Percentiles rank a stretch among this genome's conserved stretches.
Evolutionary conservation across 2,888 invertebrate genomes (phyloP).

Genomic region (Patella ulyssiponensis): DNA sequence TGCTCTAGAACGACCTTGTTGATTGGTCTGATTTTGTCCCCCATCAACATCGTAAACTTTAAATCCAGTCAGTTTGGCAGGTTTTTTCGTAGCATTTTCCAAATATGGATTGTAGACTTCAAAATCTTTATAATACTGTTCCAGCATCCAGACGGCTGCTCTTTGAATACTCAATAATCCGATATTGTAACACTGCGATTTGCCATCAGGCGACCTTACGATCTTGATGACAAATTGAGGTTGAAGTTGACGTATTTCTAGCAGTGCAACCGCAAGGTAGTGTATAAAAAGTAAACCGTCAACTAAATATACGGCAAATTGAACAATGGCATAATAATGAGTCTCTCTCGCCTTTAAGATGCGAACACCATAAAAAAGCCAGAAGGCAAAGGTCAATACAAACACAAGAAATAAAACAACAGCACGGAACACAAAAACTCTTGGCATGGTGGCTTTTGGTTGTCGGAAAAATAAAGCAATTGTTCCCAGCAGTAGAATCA

Average conservation of each 20-base stretch:
- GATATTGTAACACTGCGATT: slow-evolving; percentile 84
- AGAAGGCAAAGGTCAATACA: slow-evolving; percentile 94
- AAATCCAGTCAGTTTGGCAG: slow-evolving; percentile 65
- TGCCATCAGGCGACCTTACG: slow-evolving; percentile 95
- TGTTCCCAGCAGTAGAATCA: slow-evolving; percentile 88
- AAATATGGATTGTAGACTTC: slow-evolving; percentile 94
- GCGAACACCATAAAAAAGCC: slow-evolving; percentile 98
- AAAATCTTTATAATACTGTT: slow-evolving; percentile 95
- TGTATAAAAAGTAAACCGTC: slow-evolving; percentile 96
- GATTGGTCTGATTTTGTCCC: slow-evolving; percentile 52
- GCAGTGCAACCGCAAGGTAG: slow-evolving; percentile 91
- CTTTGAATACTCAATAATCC: slow-evolving; percentile 88
- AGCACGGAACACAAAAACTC: slow-evolving; percentile 91
- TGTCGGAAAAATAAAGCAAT: slow-evolving; percentile 93
- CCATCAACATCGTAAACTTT: slow-evolving; percentile 98
- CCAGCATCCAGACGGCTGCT: slow-evolving; percentile 93
- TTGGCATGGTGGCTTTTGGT: slow-evolving; percentile 88
- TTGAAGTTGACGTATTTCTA: slow-evolving; percentile 93
- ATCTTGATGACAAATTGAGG: slow-evolving; percentile 82
- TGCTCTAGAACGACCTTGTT: slow-evolving; percentile 63
- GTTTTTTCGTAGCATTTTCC: slow-evolving; percentile 61
- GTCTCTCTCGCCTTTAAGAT: slow-evolving; percentile 72
- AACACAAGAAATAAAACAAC: slow-evolving; percentile 90
- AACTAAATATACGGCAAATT: slow-evolving; percentile 91
- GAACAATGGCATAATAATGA: slow-evolving; percentile 87